phyloP scores from a whole-genome alignment of 1,140 invertebrate species.

The Chymomyza costata region DNA sequence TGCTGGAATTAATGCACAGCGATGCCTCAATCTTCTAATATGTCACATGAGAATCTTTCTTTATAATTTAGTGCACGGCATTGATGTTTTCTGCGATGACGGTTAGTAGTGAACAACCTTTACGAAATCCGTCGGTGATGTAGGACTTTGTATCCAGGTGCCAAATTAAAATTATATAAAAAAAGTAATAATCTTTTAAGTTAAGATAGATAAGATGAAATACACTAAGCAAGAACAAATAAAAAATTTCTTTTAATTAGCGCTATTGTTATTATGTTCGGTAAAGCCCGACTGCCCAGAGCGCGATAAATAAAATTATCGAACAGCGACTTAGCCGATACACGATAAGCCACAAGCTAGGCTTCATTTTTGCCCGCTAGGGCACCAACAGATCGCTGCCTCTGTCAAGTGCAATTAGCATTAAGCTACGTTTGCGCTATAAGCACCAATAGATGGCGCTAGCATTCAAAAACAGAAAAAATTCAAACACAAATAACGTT shows the following conservation, averaged over 20 bases:
- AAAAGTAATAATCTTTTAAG: too few species aligned
- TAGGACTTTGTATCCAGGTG: conserved; percentile 10
- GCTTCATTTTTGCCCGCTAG: conserved; percentile 21
- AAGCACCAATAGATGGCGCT: conserved; percentile 7
- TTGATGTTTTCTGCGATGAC: conserved; percentile 10
- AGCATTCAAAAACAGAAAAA: conserved; percentile 37
- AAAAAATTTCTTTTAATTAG: conserved; percentile 19
- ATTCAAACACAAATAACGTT: not conserved
- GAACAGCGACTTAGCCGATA: conserved; percentile 33
- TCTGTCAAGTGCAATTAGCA: not conserved
- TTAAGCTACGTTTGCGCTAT: not conserved
- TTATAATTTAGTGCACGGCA: not conserved
- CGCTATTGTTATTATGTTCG: conserved; percentile 29
- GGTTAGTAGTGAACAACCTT: conserved; percentile 1
- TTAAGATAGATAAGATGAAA: conserved; percentile 13
- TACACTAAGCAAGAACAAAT: conserved; percentile 7
- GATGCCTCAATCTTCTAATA: too few species aligned
- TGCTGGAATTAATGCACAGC: too few species aligned
- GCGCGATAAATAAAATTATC: too few species aligned
- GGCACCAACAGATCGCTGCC: conserved; percentile 2
- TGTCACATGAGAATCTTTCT: too few species aligned
- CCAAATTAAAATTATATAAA: too few species aligned
- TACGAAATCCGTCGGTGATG: conserved; percentile 5
- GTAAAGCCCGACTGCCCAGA: conserved; percentile 1
- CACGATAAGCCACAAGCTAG: not conserved